Evolutionary conservation across 2,113 vertebrate species (phyloP), one percentile per base, ranked within the genome.

Genomic region (Phalacrocorax carbo): DNA sequence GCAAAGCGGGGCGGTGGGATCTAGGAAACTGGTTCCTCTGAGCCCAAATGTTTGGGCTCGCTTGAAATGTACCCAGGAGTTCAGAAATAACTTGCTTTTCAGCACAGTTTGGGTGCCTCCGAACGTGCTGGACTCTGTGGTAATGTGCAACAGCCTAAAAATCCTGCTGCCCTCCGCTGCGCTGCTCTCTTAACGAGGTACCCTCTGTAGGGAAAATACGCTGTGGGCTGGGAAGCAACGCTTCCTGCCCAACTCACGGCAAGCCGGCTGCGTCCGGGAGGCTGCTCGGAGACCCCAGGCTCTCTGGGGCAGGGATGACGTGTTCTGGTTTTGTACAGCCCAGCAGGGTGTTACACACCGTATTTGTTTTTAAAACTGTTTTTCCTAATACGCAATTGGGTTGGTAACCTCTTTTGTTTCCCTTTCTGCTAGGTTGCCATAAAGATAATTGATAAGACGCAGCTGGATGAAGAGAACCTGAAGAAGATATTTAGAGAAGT

Each of bases 401-500:
- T 82, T 66, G 23, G 5, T 89, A 48, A 90, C 54, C 49, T 79
- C 54, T 32, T 82, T 10, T 92, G 51, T 48, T 69, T 88, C 25
- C 82, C 26, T 14, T 70, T 44, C 54, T 72, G 42, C 36, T 95
- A 99, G 99, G 99, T 99, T 95, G 99, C 99, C 1, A 99, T 99
- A 94, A 99, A 99, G 98, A 99, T 99, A 49, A 99, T 99, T 79
- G 99, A 99, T 92, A 99, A 99, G 97, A 99, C 99, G 13, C 99
- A 99, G 98, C 97, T 99, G 97, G 99, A 99, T 48, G 99, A 99
- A 49, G 99, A 99, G 97, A 99, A 99, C 97, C 98, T 99, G 93
- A 99, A 99, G 98, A 99, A 99, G 98, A 99, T 99, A 86, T 99
- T 99, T 96, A 98, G 99, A 93, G 99, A 99, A 97, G 99, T 99